Evolutionary conservation across 2,888 invertebrate species (phyloP).

Genomic region (Coecobrya sp.): DNA sequence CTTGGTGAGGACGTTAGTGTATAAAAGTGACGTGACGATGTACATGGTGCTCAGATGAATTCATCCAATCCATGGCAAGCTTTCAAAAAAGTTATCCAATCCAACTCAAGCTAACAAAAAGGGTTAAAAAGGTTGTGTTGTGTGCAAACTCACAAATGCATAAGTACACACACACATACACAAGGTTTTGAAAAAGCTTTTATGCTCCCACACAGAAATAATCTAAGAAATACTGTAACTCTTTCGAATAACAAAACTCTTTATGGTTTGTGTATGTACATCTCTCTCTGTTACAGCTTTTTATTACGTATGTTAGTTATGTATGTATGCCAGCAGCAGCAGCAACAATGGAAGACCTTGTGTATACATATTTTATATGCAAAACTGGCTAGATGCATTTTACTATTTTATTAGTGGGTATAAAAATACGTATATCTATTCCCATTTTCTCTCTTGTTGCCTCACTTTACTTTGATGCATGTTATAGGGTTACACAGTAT

Average conservation of each 20-base stretch:
- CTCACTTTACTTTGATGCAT: constrained; percentile 21
- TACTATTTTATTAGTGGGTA: background rate
- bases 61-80: constrained; percentile 41
- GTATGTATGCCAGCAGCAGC: constrained; percentile 11
- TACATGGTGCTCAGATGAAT: constrained; percentile 19
- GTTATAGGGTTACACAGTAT: no score
- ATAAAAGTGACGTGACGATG: background rate
- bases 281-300: background rate
- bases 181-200: constrained; percentile 30
- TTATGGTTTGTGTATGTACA: background rate
- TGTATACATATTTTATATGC: background rate
- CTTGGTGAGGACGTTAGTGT: background rate
- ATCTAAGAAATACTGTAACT: background rate
- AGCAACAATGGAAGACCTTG: constrained; percentile 27
- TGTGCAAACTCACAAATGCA: background rate
- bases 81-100: constrained; percentile 37
- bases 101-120: background rate
- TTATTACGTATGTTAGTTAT: background rate
- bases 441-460: constrained; percentile 27
- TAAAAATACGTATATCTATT: background rate
- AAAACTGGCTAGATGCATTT: constrained; percentile 25
- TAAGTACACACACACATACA: background rate
- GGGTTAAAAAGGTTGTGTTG: constrained; percentile 25
- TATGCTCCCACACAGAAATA: background rate
- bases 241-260: background rate